phyloP scores from a whole-genome alignment of 2,113 vertebrate genomes.

The Coregonus clupeaformis region DNA sequence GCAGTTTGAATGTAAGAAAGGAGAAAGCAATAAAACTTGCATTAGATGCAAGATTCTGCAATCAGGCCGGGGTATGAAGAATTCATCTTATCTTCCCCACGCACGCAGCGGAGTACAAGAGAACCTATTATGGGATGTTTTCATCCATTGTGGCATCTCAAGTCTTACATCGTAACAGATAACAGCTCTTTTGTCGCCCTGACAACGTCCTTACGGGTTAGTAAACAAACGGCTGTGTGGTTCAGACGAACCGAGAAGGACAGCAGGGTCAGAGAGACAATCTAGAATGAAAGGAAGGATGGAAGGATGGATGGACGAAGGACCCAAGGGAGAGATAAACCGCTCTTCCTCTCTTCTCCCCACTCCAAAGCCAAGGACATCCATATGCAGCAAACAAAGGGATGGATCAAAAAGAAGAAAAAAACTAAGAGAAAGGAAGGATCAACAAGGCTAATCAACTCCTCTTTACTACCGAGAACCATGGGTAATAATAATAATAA shows the following conservation, averaged over 20 bases:
- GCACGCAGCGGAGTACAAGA: constrained; percentile 43
- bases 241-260: constrained; percentile 44
- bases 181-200: constrained; percentile 51
- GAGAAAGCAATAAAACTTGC: constrained; percentile 65
- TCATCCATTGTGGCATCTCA: constrained; percentile 48
- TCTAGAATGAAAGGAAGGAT: constrained; percentile 57
- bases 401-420: neutral
- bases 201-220: constrained; percentile 64
- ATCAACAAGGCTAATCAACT: constrained; percentile 52
- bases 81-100: constrained; percentile 66
- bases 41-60: constrained; percentile 71
- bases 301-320: constrained; percentile 46
- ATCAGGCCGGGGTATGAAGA: constrained; percentile 67
- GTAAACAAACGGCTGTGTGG: constrained; percentile 57
- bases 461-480: constrained; percentile 46
- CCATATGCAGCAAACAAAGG: constrained; percentile 59
- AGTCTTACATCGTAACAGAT: constrained; percentile 40
- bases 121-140: constrained; percentile 20
- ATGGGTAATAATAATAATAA: constrained; percentile 11
- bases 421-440: neutral
- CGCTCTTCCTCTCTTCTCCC: neutral
- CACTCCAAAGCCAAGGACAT: constrained; percentile 57
- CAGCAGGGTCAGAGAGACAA: constrained; percentile 58
- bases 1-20: constrained; percentile 66
- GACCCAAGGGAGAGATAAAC: constrained; percentile 55